A percentile compares a stretch with the other conserved stretches of the same genome.
Conservation (phyloP, 2,888 invertebrate genomes). For the Pristionchus entomophagus region DNA sequence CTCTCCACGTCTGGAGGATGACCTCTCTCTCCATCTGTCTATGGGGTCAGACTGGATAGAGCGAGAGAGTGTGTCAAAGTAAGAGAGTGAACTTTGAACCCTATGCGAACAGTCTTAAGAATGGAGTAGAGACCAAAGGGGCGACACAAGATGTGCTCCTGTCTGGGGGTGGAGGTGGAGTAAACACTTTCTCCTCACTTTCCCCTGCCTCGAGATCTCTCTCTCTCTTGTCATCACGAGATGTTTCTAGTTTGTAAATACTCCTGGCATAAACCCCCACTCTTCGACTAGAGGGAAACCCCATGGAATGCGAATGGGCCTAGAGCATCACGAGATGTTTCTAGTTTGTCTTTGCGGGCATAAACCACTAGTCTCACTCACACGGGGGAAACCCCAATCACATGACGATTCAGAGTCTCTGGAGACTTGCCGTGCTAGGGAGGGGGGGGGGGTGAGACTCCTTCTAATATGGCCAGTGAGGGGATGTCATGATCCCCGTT, state of each 20-base stretch:
- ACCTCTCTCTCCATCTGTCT: neutral
- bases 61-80: neutral
- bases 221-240: neutral
- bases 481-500: no score
- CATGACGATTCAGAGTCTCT: neutral
- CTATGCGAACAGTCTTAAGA: neutral
- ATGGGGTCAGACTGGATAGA: neutral
- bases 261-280: slow-evolving; percentile 14
- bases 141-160: neutral
- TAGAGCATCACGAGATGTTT: no score
- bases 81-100: neutral
- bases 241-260: slow-evolving; percentile 30
- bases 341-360: no score
- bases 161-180: neutral
- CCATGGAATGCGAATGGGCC: neutral
- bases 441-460: neutral
- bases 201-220: slow-evolving; percentile 5
- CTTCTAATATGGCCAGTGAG: no score
- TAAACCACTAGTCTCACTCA: no score
- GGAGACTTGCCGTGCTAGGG: no score
- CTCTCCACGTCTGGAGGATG: no score
- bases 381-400: no score
- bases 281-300: neutral
- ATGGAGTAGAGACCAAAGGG: no score
- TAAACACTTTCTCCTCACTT: neutral